These are phyloP conservation scores for Malurus splendens DNA, from an alignment of 2,797 vertebrate species.

Conservation along the genomic window DNA sequence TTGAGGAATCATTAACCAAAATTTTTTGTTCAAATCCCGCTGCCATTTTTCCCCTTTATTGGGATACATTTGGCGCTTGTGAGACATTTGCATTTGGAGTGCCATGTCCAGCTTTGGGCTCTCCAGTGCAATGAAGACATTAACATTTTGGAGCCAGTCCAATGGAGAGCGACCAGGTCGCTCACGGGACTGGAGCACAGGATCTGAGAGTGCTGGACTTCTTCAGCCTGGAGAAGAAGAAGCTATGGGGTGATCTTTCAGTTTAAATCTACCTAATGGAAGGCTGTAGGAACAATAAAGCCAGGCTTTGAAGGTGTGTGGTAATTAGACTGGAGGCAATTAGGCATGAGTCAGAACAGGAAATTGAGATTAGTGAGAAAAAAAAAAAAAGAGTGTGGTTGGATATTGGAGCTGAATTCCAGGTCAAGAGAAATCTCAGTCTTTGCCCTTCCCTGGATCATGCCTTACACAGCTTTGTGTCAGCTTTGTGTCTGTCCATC, in stretches of 20 bases:
- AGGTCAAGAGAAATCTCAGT: neutral
- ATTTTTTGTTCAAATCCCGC: neutral
- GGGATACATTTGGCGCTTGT: neutral
- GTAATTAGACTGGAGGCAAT: neutral
- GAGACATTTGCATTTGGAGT: neutral
- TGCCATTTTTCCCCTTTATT: neutral
- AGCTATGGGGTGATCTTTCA: neutral
- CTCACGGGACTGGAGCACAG: neutral
- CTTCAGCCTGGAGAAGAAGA: neutral
- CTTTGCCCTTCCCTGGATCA: neutral
- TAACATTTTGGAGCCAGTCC: neutral
- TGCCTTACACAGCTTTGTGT: neutral
- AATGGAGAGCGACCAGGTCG: rapidly evolving
- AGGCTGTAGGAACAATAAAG: neutral
- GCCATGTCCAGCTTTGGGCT: neutral
- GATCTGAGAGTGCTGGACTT: neutral
- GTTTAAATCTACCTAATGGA: neutral
- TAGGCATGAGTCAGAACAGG: rapidly evolving
- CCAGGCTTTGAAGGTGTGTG: neutral
- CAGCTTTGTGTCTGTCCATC: neutral
- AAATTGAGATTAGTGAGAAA: neutral
- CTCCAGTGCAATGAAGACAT: neutral
- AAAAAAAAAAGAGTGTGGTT: neutral
- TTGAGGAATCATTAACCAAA: neutral
- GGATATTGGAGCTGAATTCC: neutral